Evolutionary conservation across 2,113 vertebrate genomes (phyloP).

Genomic region (Aythya baeri): DNA sequence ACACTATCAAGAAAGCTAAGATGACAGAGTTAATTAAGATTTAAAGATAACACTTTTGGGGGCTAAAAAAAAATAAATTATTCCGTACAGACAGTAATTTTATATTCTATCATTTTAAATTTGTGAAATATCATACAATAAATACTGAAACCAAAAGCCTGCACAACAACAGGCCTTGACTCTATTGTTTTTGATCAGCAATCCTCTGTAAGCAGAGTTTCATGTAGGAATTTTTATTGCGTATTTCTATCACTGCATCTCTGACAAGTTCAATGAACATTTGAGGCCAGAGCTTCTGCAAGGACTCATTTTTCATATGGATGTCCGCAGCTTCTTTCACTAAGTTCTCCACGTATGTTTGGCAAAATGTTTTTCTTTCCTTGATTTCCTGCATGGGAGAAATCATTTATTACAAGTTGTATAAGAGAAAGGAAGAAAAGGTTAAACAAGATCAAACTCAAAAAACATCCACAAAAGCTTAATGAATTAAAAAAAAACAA

Average conservation of each 20-base stretch:
- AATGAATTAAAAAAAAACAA: background rate
- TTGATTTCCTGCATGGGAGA: slow-evolving; percentile 75
- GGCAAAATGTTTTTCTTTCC: slow-evolving; percentile 82
- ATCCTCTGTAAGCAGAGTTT: slow-evolving; percentile 87
- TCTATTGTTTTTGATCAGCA: slow-evolving; percentile 75
- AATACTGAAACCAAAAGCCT: background rate
- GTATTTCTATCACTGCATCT: slow-evolving; percentile 92
- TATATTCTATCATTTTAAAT: background rate
- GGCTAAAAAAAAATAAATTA: too few species aligned
- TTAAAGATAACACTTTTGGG: background rate
- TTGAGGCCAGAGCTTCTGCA: slow-evolving; percentile 97
- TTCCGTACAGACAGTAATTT: background rate
- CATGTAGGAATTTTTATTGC: slow-evolving; percentile 84
- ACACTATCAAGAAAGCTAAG: background rate
- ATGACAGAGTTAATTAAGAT: background rate
- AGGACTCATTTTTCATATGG: slow-evolving; percentile 88
- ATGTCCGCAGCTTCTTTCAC: slow-evolving; percentile 88
- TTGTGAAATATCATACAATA: background rate
- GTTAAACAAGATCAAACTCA: background rate
- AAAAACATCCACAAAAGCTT: background rate
- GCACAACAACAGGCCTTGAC: background rate
- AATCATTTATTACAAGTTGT: background rate
- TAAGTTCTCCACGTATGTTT: slow-evolving; percentile 85
- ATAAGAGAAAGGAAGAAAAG: background rate
- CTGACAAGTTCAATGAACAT: slow-evolving; percentile 94